Evolutionary conservation across 2,888 invertebrate species (phyloP).

Genomic region (Altica lythri): DNA sequence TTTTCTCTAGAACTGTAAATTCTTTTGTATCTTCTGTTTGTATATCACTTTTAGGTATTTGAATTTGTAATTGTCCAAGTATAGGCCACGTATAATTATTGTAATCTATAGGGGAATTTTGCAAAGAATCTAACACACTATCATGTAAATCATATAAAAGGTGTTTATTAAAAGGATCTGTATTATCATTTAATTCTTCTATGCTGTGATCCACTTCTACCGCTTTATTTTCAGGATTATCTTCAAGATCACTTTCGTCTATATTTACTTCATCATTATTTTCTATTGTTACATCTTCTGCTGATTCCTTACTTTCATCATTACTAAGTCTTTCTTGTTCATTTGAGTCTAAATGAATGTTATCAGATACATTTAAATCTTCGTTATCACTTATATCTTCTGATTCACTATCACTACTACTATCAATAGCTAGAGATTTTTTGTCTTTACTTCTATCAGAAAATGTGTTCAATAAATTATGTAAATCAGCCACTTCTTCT

Average conservation of each 20-base stretch:
- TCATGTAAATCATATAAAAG: conserved; percentile 69
- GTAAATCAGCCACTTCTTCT: conserved; percentile 40
- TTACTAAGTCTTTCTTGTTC: too few relatives aligned
- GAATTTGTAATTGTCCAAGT: conserved; percentile 65
- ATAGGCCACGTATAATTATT: conserved; percentile 64
- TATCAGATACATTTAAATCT: conserved; percentile 22
- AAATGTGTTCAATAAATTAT: conserved; percentile 46
- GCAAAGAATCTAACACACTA: conserved; percentile 65
- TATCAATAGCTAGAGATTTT: conserved; percentile 51
- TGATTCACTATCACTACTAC: conserved; percentile 50
- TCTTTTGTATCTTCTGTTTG: conserved; percentile 47
- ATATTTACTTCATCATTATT: conserved; percentile 26
- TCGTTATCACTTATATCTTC: conserved; percentile 29
- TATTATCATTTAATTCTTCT: conserved; percentile 50
- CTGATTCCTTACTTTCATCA: conserved; percentile 10
- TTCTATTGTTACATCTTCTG: conserved; percentile 35
- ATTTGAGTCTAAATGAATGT: conserved; percentile 43
- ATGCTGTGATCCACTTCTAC: conserved; percentile 33
- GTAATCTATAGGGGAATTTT: conserved; percentile 58
- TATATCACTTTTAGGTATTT: conserved; percentile 61
- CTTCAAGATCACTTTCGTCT: conserved; percentile 30
- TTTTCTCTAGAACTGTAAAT: conserved; percentile 62
- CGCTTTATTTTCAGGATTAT: conserved; percentile 16
- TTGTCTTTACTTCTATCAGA: conserved; percentile 34
- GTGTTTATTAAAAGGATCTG: conserved; percentile 73